These are phyloP conservation scores for Lophotriccus pileatus DNA, from an alignment of 2,797 vertebrate genomes.

Conservation along the genomic window DNA sequence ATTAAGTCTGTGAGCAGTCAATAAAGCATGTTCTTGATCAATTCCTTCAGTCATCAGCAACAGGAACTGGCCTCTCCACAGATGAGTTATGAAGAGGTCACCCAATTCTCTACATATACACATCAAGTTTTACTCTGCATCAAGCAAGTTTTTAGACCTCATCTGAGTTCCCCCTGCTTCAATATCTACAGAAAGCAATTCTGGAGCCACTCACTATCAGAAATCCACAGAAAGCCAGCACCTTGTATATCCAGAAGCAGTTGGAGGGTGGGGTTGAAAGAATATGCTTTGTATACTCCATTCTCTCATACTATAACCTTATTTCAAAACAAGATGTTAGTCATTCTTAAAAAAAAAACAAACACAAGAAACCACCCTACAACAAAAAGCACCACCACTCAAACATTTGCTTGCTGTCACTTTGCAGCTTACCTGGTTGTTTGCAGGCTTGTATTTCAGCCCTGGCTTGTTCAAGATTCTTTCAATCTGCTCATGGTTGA, in stretches of 20 bases:
- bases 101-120: background rate
- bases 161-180: background rate
- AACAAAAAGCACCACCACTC: background rate
- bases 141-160: background rate
- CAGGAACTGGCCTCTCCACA: background rate
- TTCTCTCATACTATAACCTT: background rate
- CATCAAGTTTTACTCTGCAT: background rate
- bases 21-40: background rate
- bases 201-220: background rate
- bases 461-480: conserved; percentile 88
- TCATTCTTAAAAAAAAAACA: background rate
- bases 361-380: background rate
- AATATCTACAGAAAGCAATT: background rate
- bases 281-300: background rate
- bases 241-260: background rate
- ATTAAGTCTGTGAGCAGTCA: background rate
- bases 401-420: background rate
- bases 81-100: background rate
- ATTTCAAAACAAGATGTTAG: background rate
- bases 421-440: conserved; percentile 83
- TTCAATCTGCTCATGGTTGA: conserved; percentile 89
- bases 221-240: background rate
- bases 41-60: background rate
- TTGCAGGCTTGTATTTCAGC: conserved; percentile 91
- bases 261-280: accelerated